Conservation (phyloP, 2,888 invertebrate species). For the Ceratothoa steindachneri region DNA sequence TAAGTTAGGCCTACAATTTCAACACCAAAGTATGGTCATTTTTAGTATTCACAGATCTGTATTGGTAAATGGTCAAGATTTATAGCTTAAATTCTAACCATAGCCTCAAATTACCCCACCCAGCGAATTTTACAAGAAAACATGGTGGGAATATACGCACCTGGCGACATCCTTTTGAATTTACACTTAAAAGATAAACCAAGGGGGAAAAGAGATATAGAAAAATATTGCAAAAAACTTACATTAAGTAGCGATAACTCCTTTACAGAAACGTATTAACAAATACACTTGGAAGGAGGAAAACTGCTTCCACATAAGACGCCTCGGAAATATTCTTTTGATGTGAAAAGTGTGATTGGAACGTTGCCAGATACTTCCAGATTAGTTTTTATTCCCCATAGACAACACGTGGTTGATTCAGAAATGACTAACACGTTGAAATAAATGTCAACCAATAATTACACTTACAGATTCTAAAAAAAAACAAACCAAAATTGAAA, state of each 20-base stretch:
- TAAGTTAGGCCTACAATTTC: too few relatives aligned
- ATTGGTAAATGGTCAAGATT: too few relatives aligned
- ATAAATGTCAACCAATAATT: neutral
- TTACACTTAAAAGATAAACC: neutral
- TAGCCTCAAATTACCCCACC: too few relatives aligned
- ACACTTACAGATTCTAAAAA: neutral
- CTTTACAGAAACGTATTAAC: neutral
- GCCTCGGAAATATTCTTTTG: neutral
- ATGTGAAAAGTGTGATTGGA: neutral
- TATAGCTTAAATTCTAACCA: too few relatives aligned
- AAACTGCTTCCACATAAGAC: too few relatives aligned
- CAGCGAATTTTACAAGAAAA: too few relatives aligned
- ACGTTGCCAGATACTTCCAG: neutral
- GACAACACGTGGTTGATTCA: neutral
- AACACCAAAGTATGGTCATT: too few relatives aligned
- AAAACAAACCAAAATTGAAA: neutral
- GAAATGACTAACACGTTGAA: neutral
- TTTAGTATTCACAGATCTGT: too few relatives aligned
- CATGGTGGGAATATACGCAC: too few relatives aligned
- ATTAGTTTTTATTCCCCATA: neutral
- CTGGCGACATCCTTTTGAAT: too few relatives aligned
- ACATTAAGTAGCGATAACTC: neutral
- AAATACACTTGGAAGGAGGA: too few relatives aligned
- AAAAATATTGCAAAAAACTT: neutral
- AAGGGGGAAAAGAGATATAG: neutral